Evolutionary conservation across 2,888 invertebrate species (phyloP).

Genomic region (Ypsolopha sequella): DNA sequence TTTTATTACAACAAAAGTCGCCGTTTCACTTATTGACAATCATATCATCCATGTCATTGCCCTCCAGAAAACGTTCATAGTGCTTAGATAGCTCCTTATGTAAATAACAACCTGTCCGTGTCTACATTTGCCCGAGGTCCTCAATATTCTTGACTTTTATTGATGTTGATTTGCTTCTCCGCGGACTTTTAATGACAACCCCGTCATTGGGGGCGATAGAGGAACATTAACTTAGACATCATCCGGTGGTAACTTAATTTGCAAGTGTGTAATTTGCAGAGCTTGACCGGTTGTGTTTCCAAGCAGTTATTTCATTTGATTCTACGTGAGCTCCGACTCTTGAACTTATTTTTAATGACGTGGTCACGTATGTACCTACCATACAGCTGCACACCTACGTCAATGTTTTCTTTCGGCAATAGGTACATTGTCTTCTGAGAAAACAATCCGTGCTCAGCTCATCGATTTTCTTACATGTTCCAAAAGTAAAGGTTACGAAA

Average conservation of each 20-base stretch:
- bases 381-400: not conserved
- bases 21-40: no score
- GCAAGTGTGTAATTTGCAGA: not conserved
- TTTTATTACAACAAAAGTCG: no score
- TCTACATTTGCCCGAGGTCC: not conserved
- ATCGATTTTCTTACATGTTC: conserved; percentile 42
- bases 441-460: conserved; percentile 20
- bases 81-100: conserved; percentile 19
- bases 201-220: not conserved
- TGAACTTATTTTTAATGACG: not conserved
- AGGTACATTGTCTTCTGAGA: conserved; percentile 15
- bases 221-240: not conserved
- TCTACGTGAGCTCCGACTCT: not conserved
- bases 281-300: not conserved
- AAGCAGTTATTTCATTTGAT: not conserved
- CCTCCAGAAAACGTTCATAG: no score
- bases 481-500: conserved; percentile 49
- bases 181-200: not conserved
- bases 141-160: conserved; percentile 6
- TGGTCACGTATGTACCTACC: not conserved
- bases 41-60: no score
- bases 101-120: conserved; percentile 15
- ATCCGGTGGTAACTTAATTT: not conserved
- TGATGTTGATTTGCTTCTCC: conserved; percentile 8
- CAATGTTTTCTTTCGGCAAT: not conserved